phyloP scores from a whole-genome alignment of 2,888 invertebrate genomes.

The Clunio marinus region DNA sequence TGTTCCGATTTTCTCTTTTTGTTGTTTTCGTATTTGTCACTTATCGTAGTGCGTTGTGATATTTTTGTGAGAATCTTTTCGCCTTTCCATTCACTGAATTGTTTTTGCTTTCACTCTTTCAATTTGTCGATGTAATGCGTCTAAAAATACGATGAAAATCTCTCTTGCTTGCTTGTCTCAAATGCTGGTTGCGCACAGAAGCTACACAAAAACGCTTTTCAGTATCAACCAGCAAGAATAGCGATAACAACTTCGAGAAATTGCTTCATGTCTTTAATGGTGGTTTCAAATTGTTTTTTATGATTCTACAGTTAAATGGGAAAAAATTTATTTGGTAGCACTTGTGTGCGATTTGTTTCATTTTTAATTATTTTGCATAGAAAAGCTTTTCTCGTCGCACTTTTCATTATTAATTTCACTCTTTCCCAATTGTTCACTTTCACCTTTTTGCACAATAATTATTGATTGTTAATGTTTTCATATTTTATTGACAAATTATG shows the following conservation, averaged over 20 bases:
- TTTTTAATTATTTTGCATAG: conserved; percentile 5
- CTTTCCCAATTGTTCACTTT: not conserved
- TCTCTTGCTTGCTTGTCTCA: not conserved
- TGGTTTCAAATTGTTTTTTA: conserved; percentile 26
- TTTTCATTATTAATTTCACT: not conserved
- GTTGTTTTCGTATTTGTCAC: not conserved
- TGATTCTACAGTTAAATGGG: conserved; percentile 13
- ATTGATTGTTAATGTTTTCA: not conserved
- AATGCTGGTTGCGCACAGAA: not conserved
- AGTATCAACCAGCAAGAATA: not conserved
- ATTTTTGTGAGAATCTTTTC: not conserved
- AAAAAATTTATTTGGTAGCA: conserved; percentile 14
- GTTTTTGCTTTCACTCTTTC: not conserved
- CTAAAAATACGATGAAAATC: not conserved
- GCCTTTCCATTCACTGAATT: not conserved
- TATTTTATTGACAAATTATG: too few relatives aligned
- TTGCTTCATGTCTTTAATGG: conserved; percentile 1
- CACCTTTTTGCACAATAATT: conserved; percentile 1
- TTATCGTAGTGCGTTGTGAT: not conserved
- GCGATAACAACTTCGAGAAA: not conserved
- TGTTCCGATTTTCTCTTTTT: not conserved
- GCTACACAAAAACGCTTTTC: not conserved
- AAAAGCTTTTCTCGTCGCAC: not conserved
- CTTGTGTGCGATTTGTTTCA: conserved; percentile 16
- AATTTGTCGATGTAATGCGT: not conserved